phyloP scores from a whole-genome alignment of 2,113 vertebrate genomes.

The Neomonachus schauinslandi region DNA sequence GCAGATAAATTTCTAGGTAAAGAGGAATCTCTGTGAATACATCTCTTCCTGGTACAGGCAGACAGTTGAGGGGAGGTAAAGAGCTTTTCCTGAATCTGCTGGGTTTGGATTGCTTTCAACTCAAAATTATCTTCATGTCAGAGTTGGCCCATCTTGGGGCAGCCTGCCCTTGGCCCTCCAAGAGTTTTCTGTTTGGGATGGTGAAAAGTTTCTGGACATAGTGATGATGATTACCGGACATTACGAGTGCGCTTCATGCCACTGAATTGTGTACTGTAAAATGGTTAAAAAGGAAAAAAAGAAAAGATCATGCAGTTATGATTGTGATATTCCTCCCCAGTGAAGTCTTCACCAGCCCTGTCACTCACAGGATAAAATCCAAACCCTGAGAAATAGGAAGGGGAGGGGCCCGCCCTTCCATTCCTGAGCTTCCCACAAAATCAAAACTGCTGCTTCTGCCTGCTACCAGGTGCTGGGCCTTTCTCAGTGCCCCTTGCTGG shows the following conservation, averaged over 20 bases:
- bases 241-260: background rate
- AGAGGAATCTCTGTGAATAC: background rate
- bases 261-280: background rate
- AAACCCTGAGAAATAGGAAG: background rate
- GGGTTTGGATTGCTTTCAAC: background rate
- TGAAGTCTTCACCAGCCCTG: background rate
- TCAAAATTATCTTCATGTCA: background rate
- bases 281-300: background rate
- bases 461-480: background rate
- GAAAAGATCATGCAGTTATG: background rate
- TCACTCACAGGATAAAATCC: background rate
- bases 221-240: background rate
- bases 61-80: background rate
- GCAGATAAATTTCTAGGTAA: background rate
- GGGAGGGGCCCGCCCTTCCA: fast-evolving
- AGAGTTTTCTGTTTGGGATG: background rate
- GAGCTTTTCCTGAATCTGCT: background rate
- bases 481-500: fast-evolving
- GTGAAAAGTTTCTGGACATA: background rate
- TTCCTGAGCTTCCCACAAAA: background rate
- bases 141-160: background rate
- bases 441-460: background rate
- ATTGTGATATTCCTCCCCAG: fast-evolving
- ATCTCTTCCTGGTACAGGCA: background rate
- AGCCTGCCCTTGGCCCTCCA: background rate